A percentile compares a stretch with the other conserved stretches of the same genome.
These are phyloP conservation scores for Hipposideros larvatus DNA, from an alignment of 2,797 vertebrate species.

Conservation along the genomic window DNA sequence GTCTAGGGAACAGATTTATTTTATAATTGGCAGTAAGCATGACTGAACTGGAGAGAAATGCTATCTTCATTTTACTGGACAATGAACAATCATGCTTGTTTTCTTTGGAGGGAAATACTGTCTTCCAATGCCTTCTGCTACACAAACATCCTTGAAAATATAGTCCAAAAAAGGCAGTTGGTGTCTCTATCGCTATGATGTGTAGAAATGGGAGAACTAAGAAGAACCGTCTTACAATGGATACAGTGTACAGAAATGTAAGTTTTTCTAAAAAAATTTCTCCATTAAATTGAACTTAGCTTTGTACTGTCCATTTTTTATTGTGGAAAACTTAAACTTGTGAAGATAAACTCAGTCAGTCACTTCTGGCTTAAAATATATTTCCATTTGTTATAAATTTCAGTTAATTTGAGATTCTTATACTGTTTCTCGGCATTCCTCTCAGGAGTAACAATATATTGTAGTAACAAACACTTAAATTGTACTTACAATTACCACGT, in stretches of 20 bases:
- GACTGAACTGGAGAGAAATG: not conserved
- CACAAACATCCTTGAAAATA: constrained; percentile 37
- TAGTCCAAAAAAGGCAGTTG: not conserved
- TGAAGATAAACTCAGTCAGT: not conserved
- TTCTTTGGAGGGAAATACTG: not conserved
- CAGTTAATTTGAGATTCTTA: not conserved
- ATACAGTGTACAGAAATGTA: not conserved
- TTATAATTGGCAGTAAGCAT: not conserved
- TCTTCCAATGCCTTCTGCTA: not conserved
- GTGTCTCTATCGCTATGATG: not conserved
- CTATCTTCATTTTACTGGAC: not conserved
- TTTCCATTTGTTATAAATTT: constrained; percentile 30
- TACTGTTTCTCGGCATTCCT: not conserved
- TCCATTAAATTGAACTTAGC: constrained; percentile 16
- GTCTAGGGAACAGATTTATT: not conserved
- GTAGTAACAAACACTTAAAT: not conserved
- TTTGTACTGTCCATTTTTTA: not conserved
- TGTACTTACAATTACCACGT: not conserved
- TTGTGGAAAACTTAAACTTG: not conserved
- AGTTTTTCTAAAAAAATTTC: not conserved
- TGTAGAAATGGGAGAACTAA: not conserved
- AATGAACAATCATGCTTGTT: not conserved
- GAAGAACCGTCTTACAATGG: not conserved
- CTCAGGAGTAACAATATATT: not conserved
- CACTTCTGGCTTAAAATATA: constrained; percentile 2